Evolutionary conservation across 2,113 vertebrate genomes (phyloP), one percentile per base, ranked within the genome.

Genomic region (Acanthochromis polyacanthus): DNA sequence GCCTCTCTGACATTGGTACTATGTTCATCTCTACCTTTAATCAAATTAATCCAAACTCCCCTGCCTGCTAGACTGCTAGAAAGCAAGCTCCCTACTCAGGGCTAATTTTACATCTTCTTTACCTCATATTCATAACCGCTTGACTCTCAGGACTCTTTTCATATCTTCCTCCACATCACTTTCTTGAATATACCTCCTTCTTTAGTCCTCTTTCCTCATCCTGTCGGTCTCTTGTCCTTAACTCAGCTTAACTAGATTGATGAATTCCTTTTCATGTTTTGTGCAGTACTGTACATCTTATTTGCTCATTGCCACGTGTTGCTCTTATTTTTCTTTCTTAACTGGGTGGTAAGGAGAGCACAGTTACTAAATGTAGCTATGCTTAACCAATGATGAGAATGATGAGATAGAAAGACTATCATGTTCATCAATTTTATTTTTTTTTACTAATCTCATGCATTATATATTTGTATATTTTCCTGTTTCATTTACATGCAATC

Each of bases 21-120:
- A 66, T 84, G 80, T 81, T 84, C 79, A 43, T 79, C 62, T 82
- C 73, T 71, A 78, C 71, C 60, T 85, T 32, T 83, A 82, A 91
- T 90, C 84, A 91, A 90, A 88, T 91, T 73, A 88, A 86, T 83
- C 71, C 84, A 80, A 84, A 81, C 67, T 88, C 84, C 83, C 83
- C 23, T 67, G 66, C 48, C 84, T 83, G 63, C 43, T 25, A 36
- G 14, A 59, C 9, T 28, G 53, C 48, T 32, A 14, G 36, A 87
- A 40, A 9, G 59, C 58, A 64, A 62, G 22, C 60, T 83, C 30
- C 32, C 50, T 70, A 63, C 25, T 79, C 32, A 53, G 45, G 14
- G 17, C 53, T 62, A 32, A 17, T 70, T 80, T 71, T 48, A 46
- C 46, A 58, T 75, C 56, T 50, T 75, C 48, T 62, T 66, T 22